Evolutionary conservation across 2,797 vertebrate genomes (phyloP).

Genomic region (Erpetoichthys calabaricus): DNA sequence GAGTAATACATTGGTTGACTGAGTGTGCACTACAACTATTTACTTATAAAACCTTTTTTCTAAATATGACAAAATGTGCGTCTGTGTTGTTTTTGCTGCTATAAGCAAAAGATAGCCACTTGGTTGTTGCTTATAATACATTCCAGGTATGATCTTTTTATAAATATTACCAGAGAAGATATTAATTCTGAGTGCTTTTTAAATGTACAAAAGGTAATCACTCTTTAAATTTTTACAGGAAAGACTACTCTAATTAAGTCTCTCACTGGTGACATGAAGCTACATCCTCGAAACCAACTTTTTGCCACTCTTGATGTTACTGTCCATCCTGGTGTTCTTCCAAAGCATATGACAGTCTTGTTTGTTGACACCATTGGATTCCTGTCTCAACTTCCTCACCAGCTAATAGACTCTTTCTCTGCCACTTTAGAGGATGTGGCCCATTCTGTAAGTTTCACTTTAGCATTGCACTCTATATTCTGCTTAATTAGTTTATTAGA

Average conservation of each 20-base stretch:
- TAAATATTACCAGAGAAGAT: no score
- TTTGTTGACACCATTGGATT: conserved; percentile 90
- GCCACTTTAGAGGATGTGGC: conserved; percentile 79
- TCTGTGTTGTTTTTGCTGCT: no score
- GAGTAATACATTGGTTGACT: no score
- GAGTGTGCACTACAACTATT: no score
- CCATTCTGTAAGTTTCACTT: conserved; percentile 51
- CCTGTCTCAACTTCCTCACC: conserved; percentile 80
- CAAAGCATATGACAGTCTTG: conserved; percentile 60
- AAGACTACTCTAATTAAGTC: conserved; percentile 87
- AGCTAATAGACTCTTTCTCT: conserved; percentile 79
- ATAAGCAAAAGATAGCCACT: no score
- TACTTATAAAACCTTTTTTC: no score
- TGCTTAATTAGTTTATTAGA: no score
- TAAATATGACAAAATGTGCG: no score
- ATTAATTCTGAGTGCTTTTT: no score
- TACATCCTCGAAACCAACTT: conserved; percentile 70
- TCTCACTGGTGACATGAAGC: conserved; percentile 58
- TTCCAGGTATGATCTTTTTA: no score
- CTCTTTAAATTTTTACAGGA: conserved; percentile 38
- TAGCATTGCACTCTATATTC: not conserved
- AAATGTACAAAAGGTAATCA: not conserved
- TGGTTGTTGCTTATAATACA: no score
- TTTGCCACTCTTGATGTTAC: conserved; percentile 87
- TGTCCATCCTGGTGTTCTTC: conserved; percentile 67